Conservation (phyloP, 2,113 vertebrate genomes). For the Calonectris borealis region DNA sequence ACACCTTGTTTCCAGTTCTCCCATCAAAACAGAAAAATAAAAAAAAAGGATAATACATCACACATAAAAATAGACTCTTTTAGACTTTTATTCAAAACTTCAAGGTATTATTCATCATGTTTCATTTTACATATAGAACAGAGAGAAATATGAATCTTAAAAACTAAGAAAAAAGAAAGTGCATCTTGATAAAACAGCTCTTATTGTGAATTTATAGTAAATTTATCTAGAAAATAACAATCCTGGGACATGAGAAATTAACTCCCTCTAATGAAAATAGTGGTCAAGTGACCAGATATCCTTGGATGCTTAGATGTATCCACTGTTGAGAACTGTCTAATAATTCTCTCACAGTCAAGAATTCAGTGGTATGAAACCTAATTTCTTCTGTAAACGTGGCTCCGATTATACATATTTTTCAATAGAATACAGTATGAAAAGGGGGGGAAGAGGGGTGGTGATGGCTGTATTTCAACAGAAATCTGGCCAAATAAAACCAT, state of each 20-base stretch:
- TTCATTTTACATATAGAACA: background rate
- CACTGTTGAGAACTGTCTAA: background rate
- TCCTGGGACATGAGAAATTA: background rate
- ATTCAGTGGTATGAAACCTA: background rate
- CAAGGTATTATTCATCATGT: background rate
- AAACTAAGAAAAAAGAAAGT: background rate
- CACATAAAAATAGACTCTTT: background rate
- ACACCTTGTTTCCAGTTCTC: background rate
- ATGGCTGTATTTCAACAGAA: background rate
- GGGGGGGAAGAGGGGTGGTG: rapidly evolving
- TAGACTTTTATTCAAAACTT: background rate
- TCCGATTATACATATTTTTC: background rate
- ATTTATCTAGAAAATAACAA: background rate
- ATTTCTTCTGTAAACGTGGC: background rate
- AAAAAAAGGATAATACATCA: background rate
- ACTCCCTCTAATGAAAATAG: background rate
- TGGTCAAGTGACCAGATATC: background rate
- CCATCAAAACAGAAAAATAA: background rate
- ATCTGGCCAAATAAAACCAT: background rate
- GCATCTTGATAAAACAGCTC: background rate
- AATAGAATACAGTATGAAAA: background rate
- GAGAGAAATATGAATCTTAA: background rate
- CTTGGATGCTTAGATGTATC: background rate
- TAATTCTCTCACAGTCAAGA: background rate
- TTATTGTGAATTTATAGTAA: background rate